phyloP scores from a whole-genome alignment of 2,113 vertebrate genomes.

The Camelus dromedarius region DNA sequence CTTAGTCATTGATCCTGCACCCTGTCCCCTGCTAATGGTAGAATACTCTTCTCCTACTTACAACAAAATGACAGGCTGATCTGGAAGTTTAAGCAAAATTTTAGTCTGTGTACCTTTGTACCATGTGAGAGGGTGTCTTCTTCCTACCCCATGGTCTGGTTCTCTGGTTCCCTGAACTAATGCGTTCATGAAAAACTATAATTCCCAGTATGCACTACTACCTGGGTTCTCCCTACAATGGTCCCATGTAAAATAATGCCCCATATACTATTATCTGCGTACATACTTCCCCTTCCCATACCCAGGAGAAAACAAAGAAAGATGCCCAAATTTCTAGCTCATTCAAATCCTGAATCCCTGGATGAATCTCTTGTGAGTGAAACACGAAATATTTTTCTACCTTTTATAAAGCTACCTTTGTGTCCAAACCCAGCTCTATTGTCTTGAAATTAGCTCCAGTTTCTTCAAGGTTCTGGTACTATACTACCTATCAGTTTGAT shows the following conservation, averaged over 20 bases:
- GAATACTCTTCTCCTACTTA: background rate
- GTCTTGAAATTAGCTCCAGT: constrained; percentile 3
- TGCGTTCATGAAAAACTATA: background rate
- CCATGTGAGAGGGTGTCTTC: background rate
- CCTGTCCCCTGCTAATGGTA: background rate
- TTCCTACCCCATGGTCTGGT: background rate
- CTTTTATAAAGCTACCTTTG: constrained; percentile 44
- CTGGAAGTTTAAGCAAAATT: constrained; percentile 17
- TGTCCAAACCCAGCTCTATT: background rate
- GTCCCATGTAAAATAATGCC: background rate
- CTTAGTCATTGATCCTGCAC: background rate
- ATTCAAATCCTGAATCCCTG: background rate
- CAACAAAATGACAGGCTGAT: background rate
- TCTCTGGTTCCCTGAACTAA: background rate
- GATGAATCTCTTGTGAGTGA: background rate
- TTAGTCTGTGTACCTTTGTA: constrained; percentile 17
- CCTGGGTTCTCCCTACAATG: background rate
- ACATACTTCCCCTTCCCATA: background rate
- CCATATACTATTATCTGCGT: background rate
- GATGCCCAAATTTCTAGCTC: background rate
- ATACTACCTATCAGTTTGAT: constrained; percentile 43
- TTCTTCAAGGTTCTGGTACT: constrained; percentile 43
- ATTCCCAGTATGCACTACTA: background rate
- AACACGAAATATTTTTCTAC: constrained; percentile 22
- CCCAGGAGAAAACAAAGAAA: background rate